Conservation (phyloP, 2,888 invertebrate genomes). For the Lamellibrachia columna region DNA sequence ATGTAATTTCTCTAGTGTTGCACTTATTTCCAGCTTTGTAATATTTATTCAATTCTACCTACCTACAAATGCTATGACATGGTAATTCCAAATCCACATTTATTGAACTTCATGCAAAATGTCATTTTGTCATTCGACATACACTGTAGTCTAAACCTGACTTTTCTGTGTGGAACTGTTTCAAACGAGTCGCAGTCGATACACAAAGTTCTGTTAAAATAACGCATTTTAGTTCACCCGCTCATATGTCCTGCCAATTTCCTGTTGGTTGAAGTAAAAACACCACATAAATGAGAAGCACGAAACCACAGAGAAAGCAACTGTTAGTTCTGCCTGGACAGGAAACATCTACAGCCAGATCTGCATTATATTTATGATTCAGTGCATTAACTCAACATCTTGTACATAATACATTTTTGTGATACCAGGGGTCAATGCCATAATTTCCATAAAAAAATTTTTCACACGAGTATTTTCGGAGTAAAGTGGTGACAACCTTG, state of each 20-base stretch:
- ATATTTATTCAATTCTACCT: not conserved
- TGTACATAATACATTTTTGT: not conserved
- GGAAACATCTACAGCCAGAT: not conserved
- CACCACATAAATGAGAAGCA: not conserved
- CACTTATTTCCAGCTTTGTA: not conserved
- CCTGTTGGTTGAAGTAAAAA: slow-evolving; percentile 16
- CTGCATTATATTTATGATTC: not conserved
- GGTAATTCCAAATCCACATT: not conserved
- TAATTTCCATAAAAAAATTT: not conserved
- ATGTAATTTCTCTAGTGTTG: not conserved
- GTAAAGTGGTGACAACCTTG: not conserved
- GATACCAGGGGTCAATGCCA: not conserved
- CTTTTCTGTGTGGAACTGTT: not conserved
- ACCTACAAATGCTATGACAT: not conserved
- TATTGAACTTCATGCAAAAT: slow-evolving; percentile 9
- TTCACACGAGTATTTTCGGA: not conserved
- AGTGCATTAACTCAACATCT: not conserved
- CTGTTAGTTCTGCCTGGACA: not conserved
- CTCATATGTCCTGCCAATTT: slow-evolving; percentile 6
- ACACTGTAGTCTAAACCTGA: not conserved
- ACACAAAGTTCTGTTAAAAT: not conserved
- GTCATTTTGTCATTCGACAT: not conserved
- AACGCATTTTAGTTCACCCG: slow-evolving; percentile 1
- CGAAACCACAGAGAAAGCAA: not conserved
- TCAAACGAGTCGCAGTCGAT: not conserved